Conservation (phyloP, 1,140 invertebrate genomes). For the Drosophila yakuba region DNA sequence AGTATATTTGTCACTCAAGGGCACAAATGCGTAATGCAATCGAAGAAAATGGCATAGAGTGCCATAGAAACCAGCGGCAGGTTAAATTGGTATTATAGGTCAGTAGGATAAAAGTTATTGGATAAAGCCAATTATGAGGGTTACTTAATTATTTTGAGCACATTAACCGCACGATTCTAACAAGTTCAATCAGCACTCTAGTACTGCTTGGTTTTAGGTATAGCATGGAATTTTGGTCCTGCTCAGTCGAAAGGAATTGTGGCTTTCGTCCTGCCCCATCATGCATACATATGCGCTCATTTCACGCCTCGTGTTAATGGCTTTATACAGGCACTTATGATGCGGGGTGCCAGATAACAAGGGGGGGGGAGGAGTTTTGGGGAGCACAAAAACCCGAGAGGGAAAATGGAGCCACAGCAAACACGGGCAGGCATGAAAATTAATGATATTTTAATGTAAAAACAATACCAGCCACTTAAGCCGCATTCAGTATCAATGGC, state of each 20-base stretch:
- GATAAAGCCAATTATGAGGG: too few species aligned
- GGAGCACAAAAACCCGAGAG: neutral
- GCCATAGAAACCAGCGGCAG: neutral
- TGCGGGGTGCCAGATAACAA: conserved; percentile 9
- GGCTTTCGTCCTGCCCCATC: conserved; percentile 3
- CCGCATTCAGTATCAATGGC: conserved; percentile 52
- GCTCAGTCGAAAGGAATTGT: too few species aligned
- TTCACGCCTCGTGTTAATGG: conserved; percentile 63
- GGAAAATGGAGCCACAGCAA: conserved; percentile 20
- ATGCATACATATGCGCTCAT: conserved; percentile 34
- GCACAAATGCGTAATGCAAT: neutral
- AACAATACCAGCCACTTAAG: conserved; percentile 80
- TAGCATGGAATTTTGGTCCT: neutral
- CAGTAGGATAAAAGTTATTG: neutral
- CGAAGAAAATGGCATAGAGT: neutral
- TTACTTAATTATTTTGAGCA: too few species aligned
- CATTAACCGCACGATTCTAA: too few species aligned
- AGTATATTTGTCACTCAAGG: conserved; percentile 6
- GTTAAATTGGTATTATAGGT: neutral
- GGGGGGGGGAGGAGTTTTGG: too few species aligned
- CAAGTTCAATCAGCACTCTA: too few species aligned
- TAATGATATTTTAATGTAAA: conserved; percentile 83
- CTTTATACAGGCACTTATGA: conserved; percentile 32
- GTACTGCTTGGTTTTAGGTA: neutral
- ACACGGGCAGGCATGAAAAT: conserved; percentile 65